Evolutionary conservation across 2,797 vertebrate species (phyloP).

Genomic region (Microtus agrestis): DNA sequence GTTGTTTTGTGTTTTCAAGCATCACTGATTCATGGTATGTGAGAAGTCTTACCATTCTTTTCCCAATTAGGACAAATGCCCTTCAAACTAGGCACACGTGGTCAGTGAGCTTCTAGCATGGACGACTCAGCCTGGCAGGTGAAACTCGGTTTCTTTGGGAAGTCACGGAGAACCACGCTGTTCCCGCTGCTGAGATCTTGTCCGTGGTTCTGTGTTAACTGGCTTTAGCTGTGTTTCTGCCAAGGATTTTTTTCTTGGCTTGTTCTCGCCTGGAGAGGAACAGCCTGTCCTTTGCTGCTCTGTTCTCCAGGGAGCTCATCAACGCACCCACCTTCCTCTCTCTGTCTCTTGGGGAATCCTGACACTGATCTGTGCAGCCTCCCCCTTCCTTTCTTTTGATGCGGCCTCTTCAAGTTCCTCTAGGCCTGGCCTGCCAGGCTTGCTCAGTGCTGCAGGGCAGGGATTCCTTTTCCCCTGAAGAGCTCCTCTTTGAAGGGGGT

Average conservation of each 20-base stretch:
- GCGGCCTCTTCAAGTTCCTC: neutral
- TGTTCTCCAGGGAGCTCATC: neutral
- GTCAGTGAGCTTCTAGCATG: neutral
- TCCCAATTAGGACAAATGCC: neutral
- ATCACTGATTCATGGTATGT: neutral
- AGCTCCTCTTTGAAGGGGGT: neutral
- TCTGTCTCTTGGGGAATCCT: neutral
- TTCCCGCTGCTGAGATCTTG: neutral
- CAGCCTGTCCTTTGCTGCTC: neutral
- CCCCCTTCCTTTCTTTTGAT: neutral
- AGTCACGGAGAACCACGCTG: neutral
- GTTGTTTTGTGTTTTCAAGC: neutral
- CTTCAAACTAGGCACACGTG: too few relatives aligned
- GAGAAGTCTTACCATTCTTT: slow-evolving; percentile 1
- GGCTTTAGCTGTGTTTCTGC: slow-evolving; percentile 3
- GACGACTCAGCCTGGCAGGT: neutral
- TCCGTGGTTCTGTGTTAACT: neutral
- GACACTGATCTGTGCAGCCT: neutral
- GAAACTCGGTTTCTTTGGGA: neutral
- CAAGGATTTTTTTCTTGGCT: slow-evolving; percentile 49
- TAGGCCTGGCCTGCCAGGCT: neutral
- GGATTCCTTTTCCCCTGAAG: neutral
- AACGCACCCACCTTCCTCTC: neutral
- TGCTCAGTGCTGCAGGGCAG: neutral
- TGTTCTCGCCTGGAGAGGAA: slow-evolving; percentile 27